Conservation (phyloP, 1,140 invertebrate species). For the Octopus bimaculoides region DNA sequence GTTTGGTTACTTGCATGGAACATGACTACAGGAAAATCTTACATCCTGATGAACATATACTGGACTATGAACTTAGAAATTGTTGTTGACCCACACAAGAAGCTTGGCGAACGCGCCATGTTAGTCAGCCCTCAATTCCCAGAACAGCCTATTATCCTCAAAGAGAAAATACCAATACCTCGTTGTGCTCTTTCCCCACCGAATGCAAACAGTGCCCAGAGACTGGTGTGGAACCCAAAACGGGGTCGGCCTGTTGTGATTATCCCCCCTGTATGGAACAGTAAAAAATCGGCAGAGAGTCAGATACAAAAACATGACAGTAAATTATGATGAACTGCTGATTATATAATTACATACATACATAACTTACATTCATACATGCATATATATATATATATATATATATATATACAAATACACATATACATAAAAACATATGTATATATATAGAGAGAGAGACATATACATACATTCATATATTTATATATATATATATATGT, state of each 20-base stretch:
- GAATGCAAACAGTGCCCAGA: constrained; percentile 57
- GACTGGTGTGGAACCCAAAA: constrained; percentile 53
- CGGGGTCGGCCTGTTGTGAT: constrained; percentile 41
- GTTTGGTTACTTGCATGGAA: constrained; percentile 56
- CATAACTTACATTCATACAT: too few relatives aligned
- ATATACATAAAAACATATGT: too few relatives aligned
- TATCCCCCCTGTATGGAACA: constrained; percentile 50
- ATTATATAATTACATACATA: too few relatives aligned
- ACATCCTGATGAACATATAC: constrained; percentile 51
- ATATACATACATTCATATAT: too few relatives aligned
- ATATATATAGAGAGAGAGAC: too few relatives aligned
- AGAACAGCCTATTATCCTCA: constrained; percentile 48
- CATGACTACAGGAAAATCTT: constrained; percentile 47
- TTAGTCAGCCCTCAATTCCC: constrained; percentile 45
- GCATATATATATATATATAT: too few relatives aligned
- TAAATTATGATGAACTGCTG: constrained; percentile 14
- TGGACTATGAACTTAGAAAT: constrained; percentile 56
- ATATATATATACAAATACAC: too few relatives aligned
- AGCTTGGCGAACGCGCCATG: constrained; percentile 45
- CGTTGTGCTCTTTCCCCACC: constrained; percentile 54
- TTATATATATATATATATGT: too few relatives aligned
- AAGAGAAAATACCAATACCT: constrained; percentile 47
- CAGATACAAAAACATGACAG: constrained; percentile 35
- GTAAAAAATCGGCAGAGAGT: constrained; percentile 35
- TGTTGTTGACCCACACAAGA: constrained; percentile 45